Evolutionary conservation across 2,888 invertebrate species (phyloP), one percentile per base, ranked within the genome.

Genomic region (Drosophila parthenogenetica): DNA sequence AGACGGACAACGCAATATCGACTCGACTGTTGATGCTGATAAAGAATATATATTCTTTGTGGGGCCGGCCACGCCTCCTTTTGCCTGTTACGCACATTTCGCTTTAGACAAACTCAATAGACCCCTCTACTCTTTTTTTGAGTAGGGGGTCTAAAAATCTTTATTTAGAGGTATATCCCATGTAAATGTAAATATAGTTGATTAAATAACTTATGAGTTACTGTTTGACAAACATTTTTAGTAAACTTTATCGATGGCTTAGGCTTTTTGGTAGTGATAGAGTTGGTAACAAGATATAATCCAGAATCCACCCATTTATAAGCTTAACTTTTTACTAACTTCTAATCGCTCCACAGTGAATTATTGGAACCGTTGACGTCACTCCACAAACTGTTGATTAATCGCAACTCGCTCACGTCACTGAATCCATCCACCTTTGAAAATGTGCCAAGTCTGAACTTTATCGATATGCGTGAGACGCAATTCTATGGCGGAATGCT

Each of bases 391-490:
- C 84, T 95, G 8, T 90, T 93, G 54, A 83, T 95, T 66, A 90
- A 92, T 48, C 83, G 91, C 49, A 95, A 95, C 81, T 86, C 91
- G 5, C 73, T 94, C 10, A 81, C 77, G 2, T 68, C 65, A 5
- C 91, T 94, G 57, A 77, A 92, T 48, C 68, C 79, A 1, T 58
- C 88, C 1, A 94, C 94, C 2, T 95, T 96, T 84, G 90, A 89
- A 17, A 91, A 91, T 39, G 91, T 94, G 42, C 86, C 92, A 37
- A 93, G 94, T 45, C 91, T 97, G 25, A 88, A 91, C 32, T 79
- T 91, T 29, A 90, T 94, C 7, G 92, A 92, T 70, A 90, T 95
- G 64, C 92, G 93, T 2, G 85, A 93, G 37, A 95, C 95, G 73
- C 87, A 92, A 29, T 85, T 95, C 43, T 91, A 91, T n/a, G 91